Percentiles rank a stretch among this genome's conserved stretches.
phyloP scores from a whole-genome alignment of 2,888 invertebrate genomes.

The Anticlea derivata region DNA sequence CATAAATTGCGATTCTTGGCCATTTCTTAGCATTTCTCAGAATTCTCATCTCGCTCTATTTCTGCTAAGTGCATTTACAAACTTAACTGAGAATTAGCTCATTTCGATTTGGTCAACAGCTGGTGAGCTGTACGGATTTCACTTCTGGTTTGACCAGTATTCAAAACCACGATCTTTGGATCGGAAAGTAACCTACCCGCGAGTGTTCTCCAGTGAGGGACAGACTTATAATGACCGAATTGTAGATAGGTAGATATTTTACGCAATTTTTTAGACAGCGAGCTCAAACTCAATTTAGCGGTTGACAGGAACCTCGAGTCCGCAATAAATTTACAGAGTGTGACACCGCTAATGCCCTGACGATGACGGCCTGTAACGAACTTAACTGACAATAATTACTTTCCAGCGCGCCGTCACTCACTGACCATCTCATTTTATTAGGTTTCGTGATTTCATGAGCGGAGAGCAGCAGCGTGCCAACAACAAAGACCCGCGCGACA shows the following conservation, averaged over 20 bases:
- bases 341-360: conserved; percentile 8
- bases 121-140: neutral
- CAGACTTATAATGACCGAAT: too few relatives aligned
- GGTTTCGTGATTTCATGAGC: conserved; percentile 10
- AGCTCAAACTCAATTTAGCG: conserved; percentile 7
- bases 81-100: neutral
- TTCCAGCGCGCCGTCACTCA: conserved; percentile 1
- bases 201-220: too few relatives aligned
- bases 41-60: neutral
- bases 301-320: neutral
- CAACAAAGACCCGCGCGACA: conserved; percentile 1
- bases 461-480: conserved; percentile 6
- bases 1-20: conserved; percentile 10
- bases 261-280: too few relatives aligned
- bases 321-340: neutral
- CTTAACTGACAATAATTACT: conserved; percentile 10
- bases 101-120: neutral
- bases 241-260: too few relatives aligned
- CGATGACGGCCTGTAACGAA: conserved; percentile 14
- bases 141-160: too few relatives aligned
- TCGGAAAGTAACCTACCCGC: too few relatives aligned
- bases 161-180: too few relatives aligned
- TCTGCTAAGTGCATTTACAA: neutral
- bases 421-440: conserved; percentile 15
- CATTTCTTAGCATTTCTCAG: conserved; percentile 7